Percentiles rank a stretch among this genome's conserved stretches.
Conservation (phyloP, 2,113 vertebrate species). For the Loxodonta africana region DNA sequence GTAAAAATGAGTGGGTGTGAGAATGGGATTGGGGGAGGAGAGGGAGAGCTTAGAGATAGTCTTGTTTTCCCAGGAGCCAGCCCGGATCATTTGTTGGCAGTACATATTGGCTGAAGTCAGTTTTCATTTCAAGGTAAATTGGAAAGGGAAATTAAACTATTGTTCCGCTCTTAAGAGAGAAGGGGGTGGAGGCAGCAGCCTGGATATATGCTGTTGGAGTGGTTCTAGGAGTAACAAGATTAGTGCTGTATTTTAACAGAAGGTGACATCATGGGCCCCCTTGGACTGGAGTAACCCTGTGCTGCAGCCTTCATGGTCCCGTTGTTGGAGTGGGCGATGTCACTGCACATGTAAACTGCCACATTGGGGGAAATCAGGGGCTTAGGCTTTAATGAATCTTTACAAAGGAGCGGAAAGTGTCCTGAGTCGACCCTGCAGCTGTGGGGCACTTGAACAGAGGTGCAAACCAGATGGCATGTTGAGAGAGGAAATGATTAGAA, state of each 20-base stretch:
- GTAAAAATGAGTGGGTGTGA: slow-evolving; percentile 77
- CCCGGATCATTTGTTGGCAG: slow-evolving; percentile 81
- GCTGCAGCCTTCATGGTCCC: slow-evolving; percentile 77
- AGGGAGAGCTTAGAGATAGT: slow-evolving; percentile 62
- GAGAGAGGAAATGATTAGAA: slow-evolving; percentile 59
- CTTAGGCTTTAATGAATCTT: slow-evolving; percentile 85
- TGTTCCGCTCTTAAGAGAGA: slow-evolving; percentile 83
- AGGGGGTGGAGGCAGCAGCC: slow-evolving; percentile 69
- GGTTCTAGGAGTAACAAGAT: slow-evolving; percentile 82
- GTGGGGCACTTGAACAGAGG: slow-evolving; percentile 64
- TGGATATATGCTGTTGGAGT: slow-evolving; percentile 65
- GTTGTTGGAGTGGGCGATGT: slow-evolving; percentile 76
- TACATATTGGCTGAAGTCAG: slow-evolving; percentile 85
- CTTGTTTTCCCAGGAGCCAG: slow-evolving; percentile 80
- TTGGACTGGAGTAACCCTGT: slow-evolving; percentile 77
- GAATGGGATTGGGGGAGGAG: slow-evolving; percentile 33
- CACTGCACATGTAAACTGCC: slow-evolving; percentile 74
- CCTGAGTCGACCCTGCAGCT: slow-evolving; percentile 69
- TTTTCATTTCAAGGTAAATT: slow-evolving; percentile 87
- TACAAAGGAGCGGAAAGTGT: slow-evolving; percentile 79
- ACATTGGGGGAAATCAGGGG: slow-evolving; percentile 71
- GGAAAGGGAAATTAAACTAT: slow-evolving; percentile 87
- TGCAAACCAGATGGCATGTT: slow-evolving; percentile 23
- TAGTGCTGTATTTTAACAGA: slow-evolving; percentile 87
- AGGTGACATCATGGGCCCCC: slow-evolving; percentile 84